These are phyloP conservation scores for Cololabis saira DNA, from an alignment of 2,113 vertebrate species.

Conservation along the genomic window DNA sequence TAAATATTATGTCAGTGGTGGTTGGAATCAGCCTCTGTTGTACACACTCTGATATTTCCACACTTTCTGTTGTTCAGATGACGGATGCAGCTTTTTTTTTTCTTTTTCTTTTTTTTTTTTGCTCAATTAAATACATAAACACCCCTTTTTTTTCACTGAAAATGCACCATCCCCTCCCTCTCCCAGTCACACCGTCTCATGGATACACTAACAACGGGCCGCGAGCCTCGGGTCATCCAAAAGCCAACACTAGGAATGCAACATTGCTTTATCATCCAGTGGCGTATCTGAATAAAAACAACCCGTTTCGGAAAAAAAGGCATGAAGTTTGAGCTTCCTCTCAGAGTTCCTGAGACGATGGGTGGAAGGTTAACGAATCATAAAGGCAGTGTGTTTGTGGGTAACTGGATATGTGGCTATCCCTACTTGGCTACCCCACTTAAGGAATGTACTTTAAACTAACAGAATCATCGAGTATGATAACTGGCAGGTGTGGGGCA, in stretches of 20 bases:
- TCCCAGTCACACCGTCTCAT: conserved; percentile 36
- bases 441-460: conserved; percentile 80
- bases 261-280: conserved; percentile 37
- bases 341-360: conserved; percentile 81
- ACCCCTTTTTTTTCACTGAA: conserved; percentile 8
- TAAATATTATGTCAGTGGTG: conserved; percentile 68
- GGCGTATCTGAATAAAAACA: conserved; percentile 57
- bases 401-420: conserved; percentile 73
- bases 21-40: conserved; percentile 65
- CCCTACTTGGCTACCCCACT: conserved; percentile 73
- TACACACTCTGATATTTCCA: conserved; percentile 52
- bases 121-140: conserved; percentile 33
- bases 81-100: conserved; percentile 41
- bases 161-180: conserved; percentile 32
- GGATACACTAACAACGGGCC: conserved; percentile 31
- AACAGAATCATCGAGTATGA: conserved; percentile 71
- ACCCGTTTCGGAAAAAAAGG: conserved; percentile 77
- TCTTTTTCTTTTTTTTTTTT: conserved; percentile 27
- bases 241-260: conserved; percentile 33
- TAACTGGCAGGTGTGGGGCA: conserved; percentile 76
- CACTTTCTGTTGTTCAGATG: conserved; percentile 36
- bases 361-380: conserved; percentile 67
- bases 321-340: conserved; percentile 77
- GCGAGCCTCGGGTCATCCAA: conserved; percentile 29
- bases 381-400: conserved; percentile 79